Conservation (phyloP, 2,888 invertebrate genomes). For the Phengaris alcon region DNA sequence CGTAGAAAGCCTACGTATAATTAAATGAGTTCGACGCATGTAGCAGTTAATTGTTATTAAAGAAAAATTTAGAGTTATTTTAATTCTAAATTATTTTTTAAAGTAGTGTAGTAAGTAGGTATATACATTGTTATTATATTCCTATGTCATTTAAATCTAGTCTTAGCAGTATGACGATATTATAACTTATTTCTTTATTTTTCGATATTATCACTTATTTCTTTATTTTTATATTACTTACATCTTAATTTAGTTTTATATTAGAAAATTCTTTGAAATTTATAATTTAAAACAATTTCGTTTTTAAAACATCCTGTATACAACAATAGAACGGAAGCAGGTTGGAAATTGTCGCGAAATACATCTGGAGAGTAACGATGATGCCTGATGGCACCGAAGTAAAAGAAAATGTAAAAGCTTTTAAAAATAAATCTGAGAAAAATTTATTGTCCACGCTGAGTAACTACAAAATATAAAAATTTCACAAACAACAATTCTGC, state of each 20-base stretch:
- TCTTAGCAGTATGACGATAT: no score
- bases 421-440: slow-evolving; percentile 24
- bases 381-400: slow-evolving; percentile 7
- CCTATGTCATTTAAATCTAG: no score
- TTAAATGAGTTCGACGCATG: background rate
- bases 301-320: background rate
- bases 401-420: slow-evolving; percentile 16
- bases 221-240: no score
- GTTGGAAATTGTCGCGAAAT: background rate
- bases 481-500: slow-evolving; percentile 14
- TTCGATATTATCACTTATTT: no score
- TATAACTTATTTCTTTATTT: no score
- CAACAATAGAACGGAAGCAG: background rate
- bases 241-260: no score
- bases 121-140: background rate
- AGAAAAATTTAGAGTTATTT: background rate
- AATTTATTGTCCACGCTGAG: slow-evolving; percentile 25
- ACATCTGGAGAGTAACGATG: slow-evolving; percentile 13
- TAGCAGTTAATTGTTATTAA: background rate
- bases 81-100: background rate
- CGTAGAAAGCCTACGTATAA: background rate
- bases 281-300: background rate
- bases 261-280: background rate
- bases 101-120: background rate
- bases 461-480: slow-evolving; percentile 24